Base-by-base conservation (phyloP, 2,797 vertebrate species). In the Lepilemur ruficaudatus region DNA sequence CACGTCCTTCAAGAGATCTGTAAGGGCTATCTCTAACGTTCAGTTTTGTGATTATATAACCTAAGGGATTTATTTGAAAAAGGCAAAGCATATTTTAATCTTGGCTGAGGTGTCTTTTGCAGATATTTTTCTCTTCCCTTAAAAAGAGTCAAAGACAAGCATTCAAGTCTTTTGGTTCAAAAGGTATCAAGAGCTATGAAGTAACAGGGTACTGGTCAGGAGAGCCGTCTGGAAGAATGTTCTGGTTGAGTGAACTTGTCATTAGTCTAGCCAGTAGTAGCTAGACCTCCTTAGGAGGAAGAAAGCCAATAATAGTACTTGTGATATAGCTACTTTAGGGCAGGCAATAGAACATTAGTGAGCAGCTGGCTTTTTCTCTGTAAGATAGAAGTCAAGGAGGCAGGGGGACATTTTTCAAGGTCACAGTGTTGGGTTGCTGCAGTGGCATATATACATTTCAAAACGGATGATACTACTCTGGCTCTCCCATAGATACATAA, bases 91-190 rank as follows among this genome's bases (percentile, higher is more conserved):
- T 35, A 48, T 7, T 93, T 65, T 67, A 57, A 78, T 48, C 20
- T 88, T 85, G 41, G 32, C 30, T 80, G 50, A 78, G 23, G 38
- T 46, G 10, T 48, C 7, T 87, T 94, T 35, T 94, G 41, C n/a
- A 79, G 22, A 59, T 48, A n/a, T 73, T 59, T 89, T 76, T 7
- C 48, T 61, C 30, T 93, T 72, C 11, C 9, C 35, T 59, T 69
- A 17, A 48, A 78, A 92, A 89, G 7, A 86, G 17, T 75, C 35
- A 75, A 91, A 94, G 43, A 90, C 48, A 15, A 69, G 30, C n/a
- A 75, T 87, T 87, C 14, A 83, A 79, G 50, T 69, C 23, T 94
- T 96, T 96, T 63, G 73, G 8, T n/a, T 78, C 15, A 59, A 61
- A 84, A 91, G 11, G 15, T 78, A 15, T 82, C 6, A 69, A 55